Base-by-base conservation (phyloP, 1,140 invertebrate genomes). In the Palaemon carinicauda region DNA sequence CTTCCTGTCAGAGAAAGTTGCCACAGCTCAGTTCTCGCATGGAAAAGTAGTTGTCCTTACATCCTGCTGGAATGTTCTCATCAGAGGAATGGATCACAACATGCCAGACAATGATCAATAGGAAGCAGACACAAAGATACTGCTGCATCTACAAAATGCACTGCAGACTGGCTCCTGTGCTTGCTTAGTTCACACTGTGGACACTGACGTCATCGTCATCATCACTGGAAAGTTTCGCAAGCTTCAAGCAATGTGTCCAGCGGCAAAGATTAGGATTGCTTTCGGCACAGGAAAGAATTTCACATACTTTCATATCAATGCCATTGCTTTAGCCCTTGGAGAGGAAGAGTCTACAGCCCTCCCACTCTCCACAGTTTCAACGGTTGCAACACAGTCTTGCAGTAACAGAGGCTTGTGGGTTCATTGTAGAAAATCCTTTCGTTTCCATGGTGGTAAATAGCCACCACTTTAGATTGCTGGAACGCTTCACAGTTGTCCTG, bases 311-410 rank as follows among this genome's bases (percentile, higher is more conserved):
- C n/a, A n/a, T n/a, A n/a, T n/a, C n/a, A n/a, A n/a, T n/a, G n/a
- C n/a, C n/a, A n/a, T n/a, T n/a, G n/a, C n/a, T n/a, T n/a, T n/a
- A n/a, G n/a, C n/a, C n/a, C n/a, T n/a, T n/a, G n/a, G n/a, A n/a
- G n/a, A n/a, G 21, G 51, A 12, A 17, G 17, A 41, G 7, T 80
- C 27, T 29, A 29, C 9, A 65, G 78, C 41, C 78, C 21, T 56
- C 31, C 41, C 78, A 14, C 21, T 41, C 21, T 80, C 51, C 78
- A 80, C 78, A 80, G 78, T 56, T 80, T 80, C 78, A 75, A 31
- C 53, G 78, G 41, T 29, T 75, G 78, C 31, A 50, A 80, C 31
- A 80, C 53, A 7, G 78, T 80, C 19, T 80, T 15, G 41, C 9
- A n/a, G 53, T 9, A 4, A n/a, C 9, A 53, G 78, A 29, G 51